Evolutionary conservation across 64 coral and sea anemone species (phyloP).

Genomic region (Astreopora myriophthalma): DNA sequence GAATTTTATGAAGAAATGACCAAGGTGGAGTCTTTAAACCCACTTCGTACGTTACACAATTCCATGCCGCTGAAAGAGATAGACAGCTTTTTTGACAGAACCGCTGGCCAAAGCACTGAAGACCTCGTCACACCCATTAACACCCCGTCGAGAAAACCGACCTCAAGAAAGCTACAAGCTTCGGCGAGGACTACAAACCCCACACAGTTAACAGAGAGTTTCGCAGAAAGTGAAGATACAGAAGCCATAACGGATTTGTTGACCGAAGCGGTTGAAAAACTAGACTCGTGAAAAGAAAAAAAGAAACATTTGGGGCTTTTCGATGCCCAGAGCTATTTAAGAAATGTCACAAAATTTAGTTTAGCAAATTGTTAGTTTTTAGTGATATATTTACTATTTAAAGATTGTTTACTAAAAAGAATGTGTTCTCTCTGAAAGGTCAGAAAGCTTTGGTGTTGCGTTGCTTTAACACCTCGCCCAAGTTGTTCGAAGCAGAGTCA

Average conservation of each 20-base stretch:
- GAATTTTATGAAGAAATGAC: slow-evolving; percentile 61
- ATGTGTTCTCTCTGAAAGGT: too few species aligned
- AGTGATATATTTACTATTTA: too few species aligned
- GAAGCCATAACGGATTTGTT: background rate
- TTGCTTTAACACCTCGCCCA: too few species aligned
- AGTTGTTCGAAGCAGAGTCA: too few species aligned
- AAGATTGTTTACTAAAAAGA: too few species aligned
- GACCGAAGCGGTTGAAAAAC: background rate
- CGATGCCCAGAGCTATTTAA: background rate
- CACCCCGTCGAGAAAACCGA: slow-evolving; percentile 52
- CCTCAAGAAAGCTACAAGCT: slow-evolving; percentile 8
- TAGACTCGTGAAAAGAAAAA: background rate
- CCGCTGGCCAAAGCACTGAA: slow-evolving; percentile 13
- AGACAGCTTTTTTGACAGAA: slow-evolving; percentile 43
- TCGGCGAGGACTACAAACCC: background rate
- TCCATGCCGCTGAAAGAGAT: slow-evolving; percentile 20
- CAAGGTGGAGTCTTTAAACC: slow-evolving; percentile 36
- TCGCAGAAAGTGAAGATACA: background rate
- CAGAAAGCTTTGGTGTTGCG: too few species aligned
- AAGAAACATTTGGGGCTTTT: too few species aligned
- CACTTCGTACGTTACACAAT: slow-evolving; percentile 58
- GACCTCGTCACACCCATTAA: slow-evolving; percentile 37
- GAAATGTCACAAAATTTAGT: background rate
- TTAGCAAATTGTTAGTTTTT: too few species aligned
- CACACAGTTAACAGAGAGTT: background rate